Conservation (phyloP, 2,113 vertebrate species). For the Catagonus wagneri region DNA sequence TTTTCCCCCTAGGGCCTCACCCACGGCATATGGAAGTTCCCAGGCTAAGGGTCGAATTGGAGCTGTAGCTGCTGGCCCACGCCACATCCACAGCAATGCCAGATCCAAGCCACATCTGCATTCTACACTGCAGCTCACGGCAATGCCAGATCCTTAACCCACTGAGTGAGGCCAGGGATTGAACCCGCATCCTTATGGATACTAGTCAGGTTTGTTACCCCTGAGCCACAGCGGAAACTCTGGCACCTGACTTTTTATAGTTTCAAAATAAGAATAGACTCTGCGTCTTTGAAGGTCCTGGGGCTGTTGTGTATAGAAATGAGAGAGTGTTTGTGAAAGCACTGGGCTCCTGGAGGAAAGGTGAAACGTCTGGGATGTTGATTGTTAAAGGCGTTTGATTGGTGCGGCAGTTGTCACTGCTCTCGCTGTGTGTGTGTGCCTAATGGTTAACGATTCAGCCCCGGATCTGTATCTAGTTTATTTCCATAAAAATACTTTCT, state of each 20-base stretch:
- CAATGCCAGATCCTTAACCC: no score
- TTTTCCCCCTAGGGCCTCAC: no score
- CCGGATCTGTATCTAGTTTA: background rate
- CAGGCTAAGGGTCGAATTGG: no score
- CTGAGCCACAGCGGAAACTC: no score
- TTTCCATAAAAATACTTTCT: conserved; percentile 9
- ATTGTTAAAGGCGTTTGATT: background rate
- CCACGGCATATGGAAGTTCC: no score
- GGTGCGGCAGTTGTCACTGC: background rate
- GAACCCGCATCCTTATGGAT: no score
- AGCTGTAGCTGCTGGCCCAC: no score
- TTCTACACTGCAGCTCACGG: no score
- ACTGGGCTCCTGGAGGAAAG: background rate
- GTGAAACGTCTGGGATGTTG: background rate
- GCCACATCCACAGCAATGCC: no score
- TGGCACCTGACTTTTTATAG: background rate
- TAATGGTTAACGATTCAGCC: background rate
- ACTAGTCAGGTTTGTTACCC: no score
- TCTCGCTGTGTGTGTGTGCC: background rate
- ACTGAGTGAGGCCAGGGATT: no score
- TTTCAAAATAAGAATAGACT: background rate
- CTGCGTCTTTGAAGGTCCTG: background rate
- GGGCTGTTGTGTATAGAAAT: background rate
- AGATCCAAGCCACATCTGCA: no score
- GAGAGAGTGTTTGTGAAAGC: background rate